Evolutionary conservation across 2,113 vertebrate species (phyloP).

Genomic region (Grallaria varia): DNA sequence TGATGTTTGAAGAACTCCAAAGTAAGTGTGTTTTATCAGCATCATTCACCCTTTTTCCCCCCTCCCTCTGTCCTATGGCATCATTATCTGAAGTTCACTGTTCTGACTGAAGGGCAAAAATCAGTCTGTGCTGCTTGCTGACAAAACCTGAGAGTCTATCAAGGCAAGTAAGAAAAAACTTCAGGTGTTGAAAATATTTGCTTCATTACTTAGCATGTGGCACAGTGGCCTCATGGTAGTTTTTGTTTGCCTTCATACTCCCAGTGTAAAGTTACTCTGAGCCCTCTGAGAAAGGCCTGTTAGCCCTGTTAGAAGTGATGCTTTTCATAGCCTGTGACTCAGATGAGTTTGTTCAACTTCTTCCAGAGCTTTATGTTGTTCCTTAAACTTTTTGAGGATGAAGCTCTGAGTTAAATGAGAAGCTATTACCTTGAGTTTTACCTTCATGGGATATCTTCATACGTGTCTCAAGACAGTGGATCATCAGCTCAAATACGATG

Average conservation of each 20-base stretch:
- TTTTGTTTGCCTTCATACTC: background rate
- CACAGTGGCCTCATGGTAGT: background rate
- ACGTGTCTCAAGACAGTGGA: background rate
- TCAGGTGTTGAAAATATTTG: background rate
- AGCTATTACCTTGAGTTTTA: background rate
- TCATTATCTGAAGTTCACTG: background rate
- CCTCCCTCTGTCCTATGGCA: background rate
- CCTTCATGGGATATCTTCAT: background rate
- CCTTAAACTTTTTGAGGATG: background rate
- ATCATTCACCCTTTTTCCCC: background rate
- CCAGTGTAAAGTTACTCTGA: background rate
- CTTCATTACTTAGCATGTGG: background rate
- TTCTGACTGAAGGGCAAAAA: background rate
- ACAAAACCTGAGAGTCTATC: background rate
- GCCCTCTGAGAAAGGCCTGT: background rate
- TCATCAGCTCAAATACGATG: background rate
- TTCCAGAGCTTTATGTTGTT: background rate
- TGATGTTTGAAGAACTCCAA: background rate
- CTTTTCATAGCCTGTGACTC: background rate
- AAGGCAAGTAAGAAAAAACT: background rate
- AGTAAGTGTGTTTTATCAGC: background rate
- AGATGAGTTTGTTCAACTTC: background rate
- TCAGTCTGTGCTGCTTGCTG: background rate
- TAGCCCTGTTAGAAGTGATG: background rate
- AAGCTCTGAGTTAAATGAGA: background rate